Conservation (phyloP, 2,888 invertebrate species). For the Trachelus stipa region DNA sequence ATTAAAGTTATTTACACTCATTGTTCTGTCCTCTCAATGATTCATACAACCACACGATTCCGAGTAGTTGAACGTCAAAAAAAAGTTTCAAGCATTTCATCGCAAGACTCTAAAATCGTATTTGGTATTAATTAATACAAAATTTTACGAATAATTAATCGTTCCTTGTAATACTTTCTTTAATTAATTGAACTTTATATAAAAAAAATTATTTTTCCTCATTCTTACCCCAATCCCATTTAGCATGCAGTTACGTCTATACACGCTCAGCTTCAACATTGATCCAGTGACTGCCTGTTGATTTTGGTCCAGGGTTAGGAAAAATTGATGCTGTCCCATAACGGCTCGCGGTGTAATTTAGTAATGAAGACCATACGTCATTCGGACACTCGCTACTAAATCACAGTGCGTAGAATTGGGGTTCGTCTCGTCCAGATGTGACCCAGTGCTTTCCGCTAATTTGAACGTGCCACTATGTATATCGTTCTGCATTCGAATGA, state of each 20-base stretch:
- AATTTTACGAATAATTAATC: too few relatives aligned
- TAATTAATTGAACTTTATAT: not conserved
- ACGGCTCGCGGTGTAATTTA: constrained; percentile 46
- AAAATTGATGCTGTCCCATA: constrained; percentile 6
- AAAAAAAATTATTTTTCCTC: constrained; percentile 5
- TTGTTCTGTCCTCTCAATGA: constrained; percentile 39
- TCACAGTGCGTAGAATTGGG: constrained; percentile 56
- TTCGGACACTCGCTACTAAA: constrained; percentile 48
- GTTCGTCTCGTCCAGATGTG: constrained; percentile 56
- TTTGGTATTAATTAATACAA: too few relatives aligned
- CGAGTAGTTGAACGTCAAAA: too few relatives aligned
- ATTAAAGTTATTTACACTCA: constrained; percentile 51
- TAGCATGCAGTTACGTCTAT: not conserved
- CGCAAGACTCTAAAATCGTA: too few relatives aligned
- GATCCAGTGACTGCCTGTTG: not conserved
- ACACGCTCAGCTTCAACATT: not conserved
- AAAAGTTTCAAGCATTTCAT: too few relatives aligned
- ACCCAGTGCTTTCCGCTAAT: constrained; percentile 58
- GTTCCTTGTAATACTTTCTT: not conserved
- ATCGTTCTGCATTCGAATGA: not conserved
- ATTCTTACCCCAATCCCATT: not conserved
- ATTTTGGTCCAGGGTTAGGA: not conserved
- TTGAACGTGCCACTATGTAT: constrained; percentile 35
- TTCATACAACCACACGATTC: not conserved
- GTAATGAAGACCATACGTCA: constrained; percentile 57